Conservation (phyloP, 2,888 invertebrate species). For the Megamerina dolium region DNA sequence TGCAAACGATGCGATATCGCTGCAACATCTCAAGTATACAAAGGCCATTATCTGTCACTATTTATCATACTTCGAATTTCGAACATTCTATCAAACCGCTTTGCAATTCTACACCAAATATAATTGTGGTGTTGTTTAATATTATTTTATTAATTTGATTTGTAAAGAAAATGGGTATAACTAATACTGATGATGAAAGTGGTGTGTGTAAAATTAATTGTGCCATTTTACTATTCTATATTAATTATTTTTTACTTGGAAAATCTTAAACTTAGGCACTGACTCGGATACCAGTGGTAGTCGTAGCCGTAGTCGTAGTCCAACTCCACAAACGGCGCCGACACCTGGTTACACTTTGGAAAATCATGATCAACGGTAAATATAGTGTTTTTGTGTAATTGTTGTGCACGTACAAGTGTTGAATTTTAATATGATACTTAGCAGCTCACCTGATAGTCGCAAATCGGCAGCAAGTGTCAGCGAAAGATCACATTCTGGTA, state of each 20-base stretch:
- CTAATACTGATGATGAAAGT: conserved; percentile 33
- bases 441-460: conserved; percentile 31
- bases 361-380: conserved; percentile 23
- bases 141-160: background rate
- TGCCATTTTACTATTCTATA: too few species aligned
- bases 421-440: background rate
- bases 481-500: conserved; percentile 47
- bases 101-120: too few species aligned
- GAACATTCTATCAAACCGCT: too few species aligned
- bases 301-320: conserved; percentile 35
- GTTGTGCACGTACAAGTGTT: background rate
- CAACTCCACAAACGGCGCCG: conserved; percentile 35
- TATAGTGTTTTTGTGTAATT: background rate
- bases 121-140: too few species aligned
- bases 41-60: too few species aligned
- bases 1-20: too few species aligned
- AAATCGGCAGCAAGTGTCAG: conserved; percentile 39
- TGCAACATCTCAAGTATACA: too few species aligned
- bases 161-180: conserved; percentile 27
- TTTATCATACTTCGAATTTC: too few species aligned
- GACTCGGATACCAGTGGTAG: conserved; percentile 40
- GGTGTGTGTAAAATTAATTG: too few species aligned
- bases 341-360: conserved; percentile 28
- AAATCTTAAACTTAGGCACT: too few species aligned
- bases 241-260: too few species aligned